Percentiles rank a stretch among this genome's conserved stretches.
phyloP scores from a whole-genome alignment of 1,140 invertebrate genomes.

The Eurosta solidaginis region DNA sequence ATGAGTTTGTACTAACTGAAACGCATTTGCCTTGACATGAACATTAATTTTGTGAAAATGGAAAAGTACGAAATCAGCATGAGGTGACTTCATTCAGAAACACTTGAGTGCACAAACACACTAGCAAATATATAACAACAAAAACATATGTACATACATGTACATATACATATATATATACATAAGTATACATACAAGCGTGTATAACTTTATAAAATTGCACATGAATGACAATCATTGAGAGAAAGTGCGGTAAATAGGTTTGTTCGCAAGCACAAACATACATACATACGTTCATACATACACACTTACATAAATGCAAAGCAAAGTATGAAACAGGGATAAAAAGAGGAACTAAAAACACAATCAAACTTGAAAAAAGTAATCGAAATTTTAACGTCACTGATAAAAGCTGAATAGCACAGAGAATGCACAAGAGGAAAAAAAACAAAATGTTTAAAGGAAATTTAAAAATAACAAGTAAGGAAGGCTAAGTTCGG shows the following conservation, averaged over 20 bases:
- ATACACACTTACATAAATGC: no score
- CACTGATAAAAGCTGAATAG: background rate
- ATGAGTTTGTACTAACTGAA: no score
- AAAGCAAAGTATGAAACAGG: background rate
- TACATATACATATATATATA: background rate
- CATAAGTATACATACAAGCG: background rate
- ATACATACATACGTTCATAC: background rate
- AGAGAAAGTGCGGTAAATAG: background rate
- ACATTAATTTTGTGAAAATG: background rate
- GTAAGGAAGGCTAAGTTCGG: no score
- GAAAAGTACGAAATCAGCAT: background rate
- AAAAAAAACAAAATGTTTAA: background rate
- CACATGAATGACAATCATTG: constrained; percentile 13
- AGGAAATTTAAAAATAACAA: background rate
- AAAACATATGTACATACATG: background rate
- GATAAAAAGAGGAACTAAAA: background rate
- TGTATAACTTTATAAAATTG: background rate
- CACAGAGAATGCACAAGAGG: background rate
- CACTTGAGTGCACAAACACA: no score
- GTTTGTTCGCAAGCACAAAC: background rate
- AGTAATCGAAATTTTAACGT: background rate
- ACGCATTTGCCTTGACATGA: background rate
- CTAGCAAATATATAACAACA: background rate
- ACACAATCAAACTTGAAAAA: background rate
- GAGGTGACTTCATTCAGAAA: background rate